These are phyloP conservation scores for Musca vetustissima DNA, from an alignment of 1,140 invertebrate genomes.

Conservation along the genomic window DNA sequence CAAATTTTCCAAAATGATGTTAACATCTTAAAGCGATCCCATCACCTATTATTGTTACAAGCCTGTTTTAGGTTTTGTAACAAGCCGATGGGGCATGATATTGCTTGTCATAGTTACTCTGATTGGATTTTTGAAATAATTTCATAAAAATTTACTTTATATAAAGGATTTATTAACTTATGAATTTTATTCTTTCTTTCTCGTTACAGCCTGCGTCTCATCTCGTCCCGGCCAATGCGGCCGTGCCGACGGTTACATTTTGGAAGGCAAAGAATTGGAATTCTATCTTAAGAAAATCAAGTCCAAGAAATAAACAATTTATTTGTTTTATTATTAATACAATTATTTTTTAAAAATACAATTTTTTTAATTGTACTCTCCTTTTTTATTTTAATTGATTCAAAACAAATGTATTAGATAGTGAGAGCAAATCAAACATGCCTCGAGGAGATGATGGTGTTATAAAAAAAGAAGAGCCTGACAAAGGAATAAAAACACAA, in stretches of 20 bases:
- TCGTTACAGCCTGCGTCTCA: conserved; percentile 88
- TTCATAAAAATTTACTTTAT: not conserved
- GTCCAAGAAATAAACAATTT: conserved; percentile 86
- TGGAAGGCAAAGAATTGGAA: conserved; percentile 99
- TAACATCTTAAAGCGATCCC: conserved; percentile 52
- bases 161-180: not conserved
- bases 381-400: conserved; percentile 2
- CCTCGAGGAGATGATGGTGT: not conserved
- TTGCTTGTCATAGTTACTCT: conserved; percentile 86
- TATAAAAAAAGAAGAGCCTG: not conserved
- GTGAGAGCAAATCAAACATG: not conserved
- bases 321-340: conserved; percentile 21
- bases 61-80: conserved; percentile 65
- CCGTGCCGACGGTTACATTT: conserved; percentile 93
- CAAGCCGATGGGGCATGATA: conserved; percentile 60
- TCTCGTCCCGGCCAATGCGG: conserved; percentile 97
- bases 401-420: not conserved
- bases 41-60: conserved; percentile 43
- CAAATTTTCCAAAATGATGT: conserved; percentile 41
- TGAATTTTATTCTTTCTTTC: conserved; percentile 50
- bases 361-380: conserved; percentile 8
- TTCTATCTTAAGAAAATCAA: conserved; percentile 99
- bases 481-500: conserved; percentile 10
- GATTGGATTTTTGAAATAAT: conserved; percentile 55
- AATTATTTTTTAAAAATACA: conserved; percentile 14